Evolutionary conservation across 1,140 invertebrate genomes (phyloP), one percentile per base, ranked within the genome.

Genomic region (Pseudomyrmex flavicornis): DNA sequence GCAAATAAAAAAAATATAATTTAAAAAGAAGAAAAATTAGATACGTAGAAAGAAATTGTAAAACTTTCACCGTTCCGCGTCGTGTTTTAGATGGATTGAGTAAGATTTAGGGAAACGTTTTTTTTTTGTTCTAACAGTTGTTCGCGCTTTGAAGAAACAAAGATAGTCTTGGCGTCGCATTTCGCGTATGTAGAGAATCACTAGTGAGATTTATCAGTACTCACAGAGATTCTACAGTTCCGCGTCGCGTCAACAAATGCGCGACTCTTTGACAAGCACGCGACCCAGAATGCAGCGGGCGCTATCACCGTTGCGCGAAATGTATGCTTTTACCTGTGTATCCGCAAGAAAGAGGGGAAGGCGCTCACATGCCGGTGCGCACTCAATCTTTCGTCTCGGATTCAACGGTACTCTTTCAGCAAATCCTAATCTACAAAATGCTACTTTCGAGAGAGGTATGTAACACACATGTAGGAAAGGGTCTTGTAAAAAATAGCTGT

Each of bases 281-380:
- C 87, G 89, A 90, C 89, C 89, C 89, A 90, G 89, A 90, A 90
- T 90, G 89, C 77, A 89, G 68, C 56, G 56, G 15, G 58, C 73
- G 83, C 84, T 88, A 89, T 89, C 87, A 80, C 83, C 74, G 79
- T 70, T 35, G 50, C 63, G 76, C 70, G 59, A 58, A 72, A 72
- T 59, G 46, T 56, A 70, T 10, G 65, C 66, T 68, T 69, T 70
- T 76, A 74, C 48, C 54, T 20, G 22, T 52, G 2, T 48, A 20
- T 46, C 13, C 68, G 9, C 35, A 35, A 35, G 22, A 13, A 66
- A 15, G 44, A 22, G 1, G 22, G 35, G 35, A 35, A 35, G 35
- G 35, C 0, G 62, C 70, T 46, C 52, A 35, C 20, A 20, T 9
- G 44, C 44, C 20, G 17, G n/a, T 50, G 46, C 50, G 61, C 54